Base-by-base conservation (phyloP, 64 coral and sea anemone genomes). In the Stichodactyla mertensii region DNA sequence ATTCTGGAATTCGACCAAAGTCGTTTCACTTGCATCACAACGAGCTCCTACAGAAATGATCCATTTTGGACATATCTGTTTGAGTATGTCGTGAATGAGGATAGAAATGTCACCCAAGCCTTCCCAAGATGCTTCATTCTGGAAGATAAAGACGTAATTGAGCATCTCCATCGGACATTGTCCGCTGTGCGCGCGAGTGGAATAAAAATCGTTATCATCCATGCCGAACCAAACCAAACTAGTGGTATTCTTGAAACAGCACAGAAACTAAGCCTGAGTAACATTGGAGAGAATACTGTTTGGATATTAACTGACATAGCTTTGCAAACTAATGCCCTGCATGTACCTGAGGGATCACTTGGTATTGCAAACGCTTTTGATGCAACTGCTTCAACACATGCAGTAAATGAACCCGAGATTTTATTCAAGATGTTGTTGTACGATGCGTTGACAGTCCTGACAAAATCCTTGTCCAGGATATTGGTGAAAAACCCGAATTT, bases 291-390 rank as follows among this genome's bases (percentile, higher is more conserved):
- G 8, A 77, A 92, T 31, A 86, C 89, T 61, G 77, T 87, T 1
- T 96, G 94, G 94, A 89, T 96, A 56, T 90, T 96, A 80, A 96
- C 91, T 0, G 85, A 90, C 77, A 77, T 87, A 55, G 91, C 94
- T 15, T 79, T 90, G n/a, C 19, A 55, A 14, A 54, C 52, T 15
- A 69, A 96, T 61, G 87, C 89, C 0, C 59, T 23, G 4, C 55
- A 56, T 1, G 82, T 96, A 71, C 94, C 94, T 0, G 85, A 90
- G 52, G 80, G 91, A 18, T 89, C 94, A 45, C 82, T 96, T 71
- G 94, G 91, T 52, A 78, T 96, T 58, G 22, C 80, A 51, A 93
- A 85, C 20, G 83, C 83, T 54, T 85, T 85, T 55, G 26, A 64
- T 15, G 27, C 26, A 9, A 5, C 56, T 11, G 8, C 56, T 9